A percentile compares a stretch with the other conserved stretches of the same genome.
phyloP scores from a whole-genome alignment of 2,797 vertebrate species.

The Sciurus vulgaris region DNA sequence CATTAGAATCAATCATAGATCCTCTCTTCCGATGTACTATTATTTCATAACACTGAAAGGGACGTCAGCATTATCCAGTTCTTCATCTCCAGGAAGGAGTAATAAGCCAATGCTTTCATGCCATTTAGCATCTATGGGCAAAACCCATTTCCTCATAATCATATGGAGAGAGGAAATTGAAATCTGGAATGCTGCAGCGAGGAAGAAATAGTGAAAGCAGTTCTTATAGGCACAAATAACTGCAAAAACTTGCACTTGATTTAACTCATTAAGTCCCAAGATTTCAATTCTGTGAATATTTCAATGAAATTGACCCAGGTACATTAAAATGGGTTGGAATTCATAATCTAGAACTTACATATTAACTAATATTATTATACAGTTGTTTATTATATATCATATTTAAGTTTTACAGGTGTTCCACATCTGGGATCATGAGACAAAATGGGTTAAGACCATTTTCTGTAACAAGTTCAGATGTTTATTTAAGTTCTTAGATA shows the following conservation, averaged over 20 bases:
- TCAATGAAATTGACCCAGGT: too few species aligned
- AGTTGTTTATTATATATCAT: too few species aligned
- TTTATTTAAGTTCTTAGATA: neutral
- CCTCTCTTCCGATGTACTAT: neutral
- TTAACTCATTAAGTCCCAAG: neutral
- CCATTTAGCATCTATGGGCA: slow-evolving; percentile 12
- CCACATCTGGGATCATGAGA: too few species aligned
- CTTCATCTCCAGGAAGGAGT: neutral
- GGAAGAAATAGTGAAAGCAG: slow-evolving; percentile 19
- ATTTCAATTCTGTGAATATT: too few species aligned
- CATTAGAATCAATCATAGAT: slow-evolving; percentile 43
- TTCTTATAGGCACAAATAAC: neutral
- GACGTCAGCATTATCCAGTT: neutral
- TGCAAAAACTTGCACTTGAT: slow-evolving; percentile 6
- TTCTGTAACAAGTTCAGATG: neutral
- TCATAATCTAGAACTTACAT: too few species aligned
- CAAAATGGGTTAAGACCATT: neutral
- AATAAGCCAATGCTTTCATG: neutral
- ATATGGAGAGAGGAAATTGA: slow-evolving; percentile 24
- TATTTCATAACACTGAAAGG: slow-evolving; percentile 25
- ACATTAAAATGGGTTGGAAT: too few species aligned
- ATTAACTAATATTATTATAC: too few species aligned
- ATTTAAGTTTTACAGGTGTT: too few species aligned
- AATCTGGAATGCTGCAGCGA: neutral
- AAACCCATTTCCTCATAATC: slow-evolving; percentile 44